Conservation (phyloP, 2,888 invertebrate genomes). For the Patella caerulea region DNA sequence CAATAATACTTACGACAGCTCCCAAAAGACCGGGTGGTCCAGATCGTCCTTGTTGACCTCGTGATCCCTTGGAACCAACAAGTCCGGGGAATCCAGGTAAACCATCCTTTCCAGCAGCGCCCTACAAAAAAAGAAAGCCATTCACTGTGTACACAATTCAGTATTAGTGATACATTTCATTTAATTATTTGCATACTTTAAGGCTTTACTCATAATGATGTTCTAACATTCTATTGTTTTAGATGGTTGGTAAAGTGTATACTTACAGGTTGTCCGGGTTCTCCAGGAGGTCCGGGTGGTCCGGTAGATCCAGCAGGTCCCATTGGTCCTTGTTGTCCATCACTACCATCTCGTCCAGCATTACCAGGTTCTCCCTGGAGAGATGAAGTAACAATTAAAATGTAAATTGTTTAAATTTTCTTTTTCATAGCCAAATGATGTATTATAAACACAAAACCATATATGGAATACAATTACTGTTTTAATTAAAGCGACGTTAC, state of each 20-base stretch:
- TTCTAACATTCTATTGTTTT: too few species aligned
- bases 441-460: too few species aligned
- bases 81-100: conserved; percentile 48
- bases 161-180: too few species aligned
- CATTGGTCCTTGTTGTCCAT: conserved; percentile 55
- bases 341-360: conserved; percentile 53
- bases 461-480: too few species aligned
- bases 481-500: too few species aligned
- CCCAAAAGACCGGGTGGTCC: conserved; percentile 78
- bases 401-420: too few species aligned
- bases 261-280: conserved; percentile 53
- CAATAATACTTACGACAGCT: conserved; percentile 31
- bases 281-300: conserved; percentile 56
- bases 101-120: conserved; percentile 50
- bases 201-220: too few species aligned
- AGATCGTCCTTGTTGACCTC: conserved; percentile 80
- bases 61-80: conserved; percentile 79
- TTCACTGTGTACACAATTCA: too few species aligned
- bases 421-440: too few species aligned
- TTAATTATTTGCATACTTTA: too few species aligned
- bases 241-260: too few species aligned
- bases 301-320: conserved; percentile 61
- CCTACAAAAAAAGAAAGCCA: conserved; percentile 32
- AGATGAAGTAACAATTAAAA: neutral
- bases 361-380: conserved; percentile 50